Evolutionary conservation across 1,140 invertebrate genomes (phyloP), one percentile per base, ranked within the genome.

Genomic region (Atta cephalotes): DNA sequence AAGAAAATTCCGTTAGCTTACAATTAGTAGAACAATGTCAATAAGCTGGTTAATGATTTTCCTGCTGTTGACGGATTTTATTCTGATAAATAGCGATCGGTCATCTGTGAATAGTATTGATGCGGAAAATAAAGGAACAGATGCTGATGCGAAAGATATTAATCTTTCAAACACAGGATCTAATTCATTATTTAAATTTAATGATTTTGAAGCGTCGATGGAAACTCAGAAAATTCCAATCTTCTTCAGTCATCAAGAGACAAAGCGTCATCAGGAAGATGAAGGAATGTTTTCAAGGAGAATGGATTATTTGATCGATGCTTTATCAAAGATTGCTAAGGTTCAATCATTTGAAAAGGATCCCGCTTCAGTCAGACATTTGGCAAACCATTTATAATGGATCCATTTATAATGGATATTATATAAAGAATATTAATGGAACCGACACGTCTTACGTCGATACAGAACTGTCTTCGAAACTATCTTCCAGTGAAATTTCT

Each of bases 281-380:
- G 31, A 31, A 31, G 31, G 3, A 31, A 31, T 35, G 0, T 35
- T 35, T 35, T 45, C 39, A 51, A 51, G 49, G 14, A 14, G 16
- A 35, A 21, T 4, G 21, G 7, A 80, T 53, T 35, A 25, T 4
- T 66, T 85, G 76, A 90, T 92, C 10, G 89, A 89, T 0, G 89
- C 87, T 78, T 72, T 93, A 21, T 91, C 91, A 0, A 93, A 90
- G 87, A 91, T 93, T 3, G 90, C 92, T 0, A 91, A 88, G 12
- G 66, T 94, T 63, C 91, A 85, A 7, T 80, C 90, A 0, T 90
- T 88, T 7, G 9, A 79, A 6, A 10, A 60, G 1, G 16, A 18
- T 45, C 18, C 14, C n/a, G 5, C 5, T 5, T 39, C 12, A 10
- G 28, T 9, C n/a, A 7, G 1, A 60, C 74, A 31, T 31, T 21